phyloP scores from a whole-genome alignment of 2,113 vertebrate genomes.

The Nycticorax nycticorax region DNA sequence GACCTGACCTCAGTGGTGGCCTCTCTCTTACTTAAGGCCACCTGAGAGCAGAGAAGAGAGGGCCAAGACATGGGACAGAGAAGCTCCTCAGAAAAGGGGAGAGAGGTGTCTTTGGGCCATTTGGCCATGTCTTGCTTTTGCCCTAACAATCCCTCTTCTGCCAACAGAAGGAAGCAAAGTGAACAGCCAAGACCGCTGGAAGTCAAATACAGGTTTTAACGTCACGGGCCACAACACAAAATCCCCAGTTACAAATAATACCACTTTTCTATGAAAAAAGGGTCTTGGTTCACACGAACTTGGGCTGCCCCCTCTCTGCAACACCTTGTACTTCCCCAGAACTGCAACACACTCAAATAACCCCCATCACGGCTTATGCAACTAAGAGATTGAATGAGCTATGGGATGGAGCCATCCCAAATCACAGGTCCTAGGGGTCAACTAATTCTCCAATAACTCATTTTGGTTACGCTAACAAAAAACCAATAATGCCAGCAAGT shows the following conservation, averaged over 20 bases:
- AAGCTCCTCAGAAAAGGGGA: not conserved
- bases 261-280: not conserved
- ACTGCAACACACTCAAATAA: not conserved
- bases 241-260: not conserved
- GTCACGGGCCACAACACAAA: not conserved
- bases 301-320: not conserved
- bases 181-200: not conserved
- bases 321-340: not conserved
- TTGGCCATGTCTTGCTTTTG: not conserved
- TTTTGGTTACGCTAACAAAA: not conserved
- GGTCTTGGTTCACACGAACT: not conserved
- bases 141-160: not conserved
- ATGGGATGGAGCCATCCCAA: not conserved
- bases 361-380: fast-evolving
- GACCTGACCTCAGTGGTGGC: not conserved
- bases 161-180: not conserved
- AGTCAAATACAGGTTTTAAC: not conserved
- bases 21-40: not conserved
- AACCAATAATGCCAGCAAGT: not conserved
- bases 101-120: not conserved
- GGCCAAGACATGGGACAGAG: not conserved
- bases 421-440: not conserved
- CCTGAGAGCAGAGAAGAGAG: not conserved
- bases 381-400: not conserved
- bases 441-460: not conserved